These are phyloP conservation scores for Amphipoea lucens DNA, from an alignment of 2,888 invertebrate species.

Conservation along the genomic window DNA sequence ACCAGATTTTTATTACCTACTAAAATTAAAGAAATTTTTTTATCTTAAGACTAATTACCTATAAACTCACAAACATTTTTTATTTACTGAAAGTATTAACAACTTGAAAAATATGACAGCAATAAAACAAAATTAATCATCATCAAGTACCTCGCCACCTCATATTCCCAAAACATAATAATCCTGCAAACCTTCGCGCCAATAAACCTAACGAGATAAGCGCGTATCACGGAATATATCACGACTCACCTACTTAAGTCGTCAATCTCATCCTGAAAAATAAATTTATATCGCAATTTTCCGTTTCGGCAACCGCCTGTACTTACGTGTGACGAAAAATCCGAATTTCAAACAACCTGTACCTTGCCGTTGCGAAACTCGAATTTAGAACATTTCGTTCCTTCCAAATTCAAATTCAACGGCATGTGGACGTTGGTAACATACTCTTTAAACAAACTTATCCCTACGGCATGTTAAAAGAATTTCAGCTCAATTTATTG, in stretches of 20 bases:
- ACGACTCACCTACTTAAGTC: constrained; percentile 79
- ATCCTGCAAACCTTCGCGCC: constrained; percentile 52
- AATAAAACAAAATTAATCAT: constrained; percentile 12
- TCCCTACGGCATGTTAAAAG: not conserved
- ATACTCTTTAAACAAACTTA: constrained; percentile 66
- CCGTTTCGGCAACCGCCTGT: constrained; percentile 83
- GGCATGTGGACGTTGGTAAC: constrained; percentile 71
- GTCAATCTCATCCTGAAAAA: constrained; percentile 88
- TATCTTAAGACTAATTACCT: not conserved
- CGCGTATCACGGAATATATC: constrained; percentile 77
- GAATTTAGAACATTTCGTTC: constrained; percentile 39
- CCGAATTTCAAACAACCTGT: constrained; percentile 67
- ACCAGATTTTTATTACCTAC: not conserved
- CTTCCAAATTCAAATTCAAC: constrained; percentile 22
- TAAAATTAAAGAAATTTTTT: not conserved
- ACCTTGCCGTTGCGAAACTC: constrained; percentile 42
- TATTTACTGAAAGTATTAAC: not conserved
- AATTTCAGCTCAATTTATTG: constrained; percentile 58
- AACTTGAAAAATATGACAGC: not conserved
- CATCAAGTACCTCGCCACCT: constrained; percentile 16
- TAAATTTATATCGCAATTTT: constrained; percentile 89
- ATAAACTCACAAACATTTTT: not conserved
- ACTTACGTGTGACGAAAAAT: constrained; percentile 83
- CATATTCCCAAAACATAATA: constrained; percentile 53
- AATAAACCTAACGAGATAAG: constrained; percentile 79